These are phyloP conservation scores for Andrena dorsata DNA, from an alignment of 2,888 invertebrate species.

Conservation along the genomic window DNA sequence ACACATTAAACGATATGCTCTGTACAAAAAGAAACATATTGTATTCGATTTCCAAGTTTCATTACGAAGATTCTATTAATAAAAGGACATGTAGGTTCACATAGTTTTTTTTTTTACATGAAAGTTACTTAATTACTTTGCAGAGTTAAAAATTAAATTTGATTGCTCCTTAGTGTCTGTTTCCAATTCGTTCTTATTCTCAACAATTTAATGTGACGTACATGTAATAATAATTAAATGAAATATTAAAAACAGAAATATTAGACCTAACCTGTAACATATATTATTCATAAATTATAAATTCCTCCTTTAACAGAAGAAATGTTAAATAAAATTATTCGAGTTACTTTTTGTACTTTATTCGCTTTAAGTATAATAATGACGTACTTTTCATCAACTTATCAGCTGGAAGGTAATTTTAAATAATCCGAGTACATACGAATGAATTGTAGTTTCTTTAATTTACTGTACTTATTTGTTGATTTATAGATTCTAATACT, in stretches of 20 bases:
- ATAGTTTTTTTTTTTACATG: not conserved
- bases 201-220: not conserved
- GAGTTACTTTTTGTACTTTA: not conserved
- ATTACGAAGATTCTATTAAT: not conserved
- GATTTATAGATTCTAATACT: slow-evolving; percentile 2
- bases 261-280: slow-evolving; percentile 10
- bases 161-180: not conserved
- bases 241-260: not conserved
- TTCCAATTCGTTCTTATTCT: not conserved
- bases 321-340: slow-evolving; percentile 19
- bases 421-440: slow-evolving; percentile 1
- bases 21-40: not conserved
- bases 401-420: slow-evolving; percentile 28
- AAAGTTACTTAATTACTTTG: not conserved
- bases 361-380: slow-evolving; percentile 8
- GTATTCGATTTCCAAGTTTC: slow-evolving; percentile 72
- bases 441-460: not conserved
- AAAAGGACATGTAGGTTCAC: not conserved
- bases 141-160: not conserved
- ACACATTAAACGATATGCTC: not conserved
- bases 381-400: not conserved
- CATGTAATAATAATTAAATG: not conserved
- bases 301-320: not conserved
- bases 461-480: slow-evolving; percentile 12
- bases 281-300: not conserved